Conservation (phyloP, 1,140 invertebrate genomes). For the Ceratina australensis region DNA sequence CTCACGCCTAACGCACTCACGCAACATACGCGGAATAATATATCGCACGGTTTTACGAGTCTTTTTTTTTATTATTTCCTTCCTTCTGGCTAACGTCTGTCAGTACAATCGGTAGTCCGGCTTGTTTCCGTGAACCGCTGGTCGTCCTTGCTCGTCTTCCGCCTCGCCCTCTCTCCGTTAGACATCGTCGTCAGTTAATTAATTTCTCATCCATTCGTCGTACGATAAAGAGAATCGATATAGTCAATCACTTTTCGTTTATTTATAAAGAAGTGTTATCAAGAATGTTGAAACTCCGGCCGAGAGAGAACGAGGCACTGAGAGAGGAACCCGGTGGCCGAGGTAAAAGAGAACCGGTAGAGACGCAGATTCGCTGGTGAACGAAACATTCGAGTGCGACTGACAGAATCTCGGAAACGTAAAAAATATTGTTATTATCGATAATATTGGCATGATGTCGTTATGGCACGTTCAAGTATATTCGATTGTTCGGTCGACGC, state of each 20-base stretch:
- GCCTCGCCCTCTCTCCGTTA: neutral
- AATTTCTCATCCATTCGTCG: neutral
- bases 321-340: conserved; percentile 15
- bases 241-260: neutral
- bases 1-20: neutral
- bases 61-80: conserved; percentile 42
- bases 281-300: conserved; percentile 17
- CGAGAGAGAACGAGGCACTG: conserved; percentile 44
- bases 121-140: conserved; percentile 51
- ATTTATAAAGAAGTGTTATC: neutral
- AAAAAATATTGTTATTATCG: conserved; percentile 73
- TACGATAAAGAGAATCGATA: neutral
- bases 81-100: conserved; percentile 63
- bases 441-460: conserved; percentile 78
- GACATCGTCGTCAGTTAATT: too few species aligned
- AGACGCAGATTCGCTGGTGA: neutral
- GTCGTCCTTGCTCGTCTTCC: conserved; percentile 48
- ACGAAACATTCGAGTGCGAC: conserved; percentile 33
- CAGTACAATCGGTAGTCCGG: conserved; percentile 55
- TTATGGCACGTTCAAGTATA: conserved; percentile 75
- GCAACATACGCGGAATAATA: conserved; percentile 41
- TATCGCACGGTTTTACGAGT: conserved; percentile 50
- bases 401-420: conserved; percentile 70
- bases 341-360: conserved; percentile 20
- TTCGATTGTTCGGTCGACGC: conserved; percentile 72